Evolutionary conservation across 2,888 invertebrate genomes (phyloP).

Genomic region (Ferdinandea cuprea): DNA sequence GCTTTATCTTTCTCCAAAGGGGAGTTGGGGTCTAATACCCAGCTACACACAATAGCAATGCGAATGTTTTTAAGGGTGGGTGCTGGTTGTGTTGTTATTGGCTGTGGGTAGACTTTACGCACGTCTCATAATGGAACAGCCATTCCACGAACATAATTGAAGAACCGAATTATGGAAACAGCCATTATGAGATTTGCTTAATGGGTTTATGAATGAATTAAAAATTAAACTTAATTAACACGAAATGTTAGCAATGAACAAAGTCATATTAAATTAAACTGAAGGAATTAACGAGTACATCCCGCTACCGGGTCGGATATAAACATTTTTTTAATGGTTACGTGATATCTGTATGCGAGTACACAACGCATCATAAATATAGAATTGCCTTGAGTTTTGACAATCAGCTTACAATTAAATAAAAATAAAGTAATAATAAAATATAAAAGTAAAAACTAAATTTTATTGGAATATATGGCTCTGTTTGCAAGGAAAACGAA

Average conservation of each 20-base stretch:
- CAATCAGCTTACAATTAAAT: too few relatives aligned
- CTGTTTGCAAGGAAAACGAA: too few relatives aligned
- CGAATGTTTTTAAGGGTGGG: not conserved
- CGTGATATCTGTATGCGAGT: too few relatives aligned
- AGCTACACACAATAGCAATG: constrained; percentile 16
- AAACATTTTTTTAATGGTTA: not conserved
- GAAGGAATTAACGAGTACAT: constrained; percentile 28
- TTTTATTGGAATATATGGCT: too few relatives aligned
- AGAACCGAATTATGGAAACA: constrained; percentile 36
- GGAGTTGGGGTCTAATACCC: constrained; percentile 27
- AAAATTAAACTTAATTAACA: constrained; percentile 67
- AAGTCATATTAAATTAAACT: constrained; percentile 28
- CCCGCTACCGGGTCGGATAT: not conserved
- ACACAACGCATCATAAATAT: too few relatives aligned
- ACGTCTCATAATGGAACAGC: constrained; percentile 33
- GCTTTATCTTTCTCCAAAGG: not conserved
- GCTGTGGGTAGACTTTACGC: constrained; percentile 27
- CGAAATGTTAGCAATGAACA: constrained; percentile 34
- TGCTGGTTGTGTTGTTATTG: not conserved
- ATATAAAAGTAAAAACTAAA: too few relatives aligned
- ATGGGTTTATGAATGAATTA: constrained; percentile 69
- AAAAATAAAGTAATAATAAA: too few relatives aligned
- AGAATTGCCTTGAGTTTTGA: too few relatives aligned
- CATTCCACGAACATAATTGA: constrained; percentile 31
- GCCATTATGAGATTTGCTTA: constrained; percentile 60